These are phyloP conservation scores for Chalcis sispes DNA, from an alignment of 2,888 invertebrate genomes.

Conservation along the genomic window DNA sequence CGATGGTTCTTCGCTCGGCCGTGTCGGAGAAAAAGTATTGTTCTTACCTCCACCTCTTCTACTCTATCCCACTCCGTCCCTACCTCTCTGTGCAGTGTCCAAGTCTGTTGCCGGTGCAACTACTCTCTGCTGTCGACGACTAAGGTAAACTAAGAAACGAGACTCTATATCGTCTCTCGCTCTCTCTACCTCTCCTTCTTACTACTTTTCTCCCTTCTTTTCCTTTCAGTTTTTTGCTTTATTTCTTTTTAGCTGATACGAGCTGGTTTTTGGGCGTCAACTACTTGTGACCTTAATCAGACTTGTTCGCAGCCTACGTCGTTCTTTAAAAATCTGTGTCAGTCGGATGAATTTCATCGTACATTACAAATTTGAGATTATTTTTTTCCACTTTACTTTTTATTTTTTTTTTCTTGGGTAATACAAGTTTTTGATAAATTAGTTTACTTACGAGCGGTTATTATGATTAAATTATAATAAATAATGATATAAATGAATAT, in stretches of 20 bases:
- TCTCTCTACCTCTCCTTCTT: not conserved
- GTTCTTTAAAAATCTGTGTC: conserved; percentile 31
- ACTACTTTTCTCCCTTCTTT: not conserved
- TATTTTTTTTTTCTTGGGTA: too few species aligned
- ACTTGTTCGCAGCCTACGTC: conserved; percentile 15
- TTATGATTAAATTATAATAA: too few species aligned
- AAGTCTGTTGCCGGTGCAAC: not conserved
- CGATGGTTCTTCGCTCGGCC: conserved; percentile 43
- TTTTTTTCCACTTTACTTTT: conserved; percentile 7
- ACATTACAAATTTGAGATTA: not conserved
- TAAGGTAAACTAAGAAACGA: conserved; percentile 38
- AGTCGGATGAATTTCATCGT: conserved; percentile 12
- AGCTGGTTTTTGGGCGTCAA: conserved; percentile 31
- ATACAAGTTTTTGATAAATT: too few species aligned
- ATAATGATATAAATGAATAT: too few species aligned
- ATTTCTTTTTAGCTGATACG: conserved; percentile 27
- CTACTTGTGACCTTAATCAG: conserved; percentile 48
- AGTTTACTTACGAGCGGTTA: too few species aligned
- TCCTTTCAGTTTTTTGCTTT: not conserved
- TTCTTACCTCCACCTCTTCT: conserved; percentile 4
- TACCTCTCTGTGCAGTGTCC: too few species aligned
- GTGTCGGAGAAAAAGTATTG: conserved; percentile 49
- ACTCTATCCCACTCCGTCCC: too few species aligned
- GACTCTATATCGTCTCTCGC: conserved; percentile 7
- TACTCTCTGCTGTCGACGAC: not conserved